These are phyloP conservation scores for Itoplectis maculator DNA, from an alignment of 2,888 invertebrate species.

Conservation along the genomic window DNA sequence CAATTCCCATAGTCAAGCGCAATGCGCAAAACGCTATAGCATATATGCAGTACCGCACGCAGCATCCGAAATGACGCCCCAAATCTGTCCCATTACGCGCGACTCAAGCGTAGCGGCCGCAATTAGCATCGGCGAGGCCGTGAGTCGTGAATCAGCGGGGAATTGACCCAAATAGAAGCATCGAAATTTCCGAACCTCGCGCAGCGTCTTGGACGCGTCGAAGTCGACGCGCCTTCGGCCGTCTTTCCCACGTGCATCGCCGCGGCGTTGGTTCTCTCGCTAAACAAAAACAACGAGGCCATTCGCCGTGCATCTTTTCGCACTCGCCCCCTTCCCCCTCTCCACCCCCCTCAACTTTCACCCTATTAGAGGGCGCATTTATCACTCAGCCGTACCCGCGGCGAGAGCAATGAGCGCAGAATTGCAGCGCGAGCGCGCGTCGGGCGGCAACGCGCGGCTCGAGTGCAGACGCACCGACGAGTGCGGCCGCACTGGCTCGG, in stretches of 20 bases:
- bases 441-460: not conserved
- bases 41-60: not conserved
- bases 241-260: not conserved
- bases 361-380: not conserved
- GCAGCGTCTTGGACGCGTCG: not conserved
- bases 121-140: constrained; percentile 27
- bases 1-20: not conserved
- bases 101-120: not conserved
- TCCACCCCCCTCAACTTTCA: not conserved
- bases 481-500: constrained; percentile 34
- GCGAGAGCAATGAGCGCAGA: not conserved
- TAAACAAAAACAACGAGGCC: not conserved
- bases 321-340: not conserved
- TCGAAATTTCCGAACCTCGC: constrained; percentile 39
- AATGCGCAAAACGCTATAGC: not conserved
- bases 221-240: not conserved
- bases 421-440: not conserved
- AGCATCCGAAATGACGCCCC: not conserved
- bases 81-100: constrained; percentile 5
- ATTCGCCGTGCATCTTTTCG: not conserved
- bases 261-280: constrained; percentile 1
- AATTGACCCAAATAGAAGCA: constrained; percentile 60
- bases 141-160: constrained; percentile 42
- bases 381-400: too few relatives aligned
- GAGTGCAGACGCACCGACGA: constrained; percentile 32